Base-by-base conservation (phyloP, 2,113 vertebrate species). In the Albula glossodonta region DNA sequence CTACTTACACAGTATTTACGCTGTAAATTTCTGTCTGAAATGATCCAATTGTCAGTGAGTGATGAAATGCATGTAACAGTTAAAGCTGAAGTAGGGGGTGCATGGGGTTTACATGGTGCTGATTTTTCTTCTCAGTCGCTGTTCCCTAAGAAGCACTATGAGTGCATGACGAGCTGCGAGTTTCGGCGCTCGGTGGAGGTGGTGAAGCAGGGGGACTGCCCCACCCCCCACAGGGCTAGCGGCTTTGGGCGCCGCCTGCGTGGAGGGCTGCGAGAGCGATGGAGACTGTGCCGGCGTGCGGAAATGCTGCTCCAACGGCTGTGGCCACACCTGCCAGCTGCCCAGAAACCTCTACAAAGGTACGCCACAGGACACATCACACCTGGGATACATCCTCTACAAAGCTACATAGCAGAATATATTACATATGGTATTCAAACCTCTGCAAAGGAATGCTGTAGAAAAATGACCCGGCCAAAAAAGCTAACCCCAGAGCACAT, bases 151-250 rank as follows among this genome's bases (percentile, higher is more conserved):
- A 97, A 96, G 90, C 97, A 96, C 91, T 96, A 97, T 48, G 98
- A 99, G 94, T 99, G 98, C 87, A 91, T 97, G 92, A 96, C 96
- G 53, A 99, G 98, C 95, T 99, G 98, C 22, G 97, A 98, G 94
- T 99, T 99, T 95, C 96, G 98, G 25, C 95, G 94, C 81, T 96
- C 97, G 0, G 93, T 96, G 89, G 88, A 96, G 89, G 91, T 91
- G 25, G 93, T 95, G 88, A 98, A 97, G 92, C 98, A 98, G 91
- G 97, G 97, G 2, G 94, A 94, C 49, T 99, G 98, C 86, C 97
- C 97, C 0, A 93, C 96, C 52, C 97, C 97, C 0, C 95, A 97
- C 86, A 95, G 91, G 74, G 97, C 97, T 88, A 97, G 96, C 0
- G 97, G 97, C 12, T 99, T 99, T 41, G 97, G 96, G 0, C n/a